phyloP scores from a whole-genome alignment of 2,888 invertebrate species.

The Chromoteleia sp. region DNA sequence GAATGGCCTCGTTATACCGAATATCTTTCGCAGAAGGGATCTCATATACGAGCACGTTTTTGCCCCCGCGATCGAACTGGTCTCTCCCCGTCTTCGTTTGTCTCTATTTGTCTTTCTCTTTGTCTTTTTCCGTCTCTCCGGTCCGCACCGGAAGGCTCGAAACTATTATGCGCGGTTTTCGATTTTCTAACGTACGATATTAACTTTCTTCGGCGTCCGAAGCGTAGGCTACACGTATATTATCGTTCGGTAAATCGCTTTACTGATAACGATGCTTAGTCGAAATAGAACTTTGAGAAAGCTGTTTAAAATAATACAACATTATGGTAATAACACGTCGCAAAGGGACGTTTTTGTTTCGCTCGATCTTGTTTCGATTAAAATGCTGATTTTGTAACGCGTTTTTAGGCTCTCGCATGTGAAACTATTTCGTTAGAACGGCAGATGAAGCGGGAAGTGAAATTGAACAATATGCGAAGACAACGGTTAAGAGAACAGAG shows the following conservation, averaged over 20 bases:
- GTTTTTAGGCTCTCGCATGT: neutral
- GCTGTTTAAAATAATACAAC: slow-evolving; percentile 37
- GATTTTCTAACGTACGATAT: slow-evolving; percentile 28
- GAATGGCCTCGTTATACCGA: slow-evolving; percentile 63
- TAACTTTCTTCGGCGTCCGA: slow-evolving; percentile 38
- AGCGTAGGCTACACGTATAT: slow-evolving; percentile 11
- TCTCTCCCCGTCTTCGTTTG: slow-evolving; percentile 12
- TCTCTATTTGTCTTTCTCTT: slow-evolving; percentile 4
- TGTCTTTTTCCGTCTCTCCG: neutral
- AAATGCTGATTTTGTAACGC: slow-evolving; percentile 34
- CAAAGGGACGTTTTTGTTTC: slow-evolving; percentile 35
- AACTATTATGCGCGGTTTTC: slow-evolving; percentile 41
- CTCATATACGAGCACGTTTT: slow-evolving; percentile 47
- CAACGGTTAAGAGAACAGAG: neutral
- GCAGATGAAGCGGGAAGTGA: slow-evolving; percentile 6
- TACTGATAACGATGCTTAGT: slow-evolving; percentile 40
- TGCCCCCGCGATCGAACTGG: slow-evolving; percentile 41
- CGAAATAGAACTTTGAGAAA: slow-evolving; percentile 33
- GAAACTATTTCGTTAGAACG: slow-evolving; percentile 11
- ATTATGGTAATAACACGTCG: slow-evolving; percentile 32
- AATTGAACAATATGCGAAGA: slow-evolving; percentile 18
- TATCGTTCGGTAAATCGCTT: slow-evolving; percentile 41
- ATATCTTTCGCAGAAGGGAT: slow-evolving; percentile 53
- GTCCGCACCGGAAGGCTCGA: slow-evolving; percentile 31
- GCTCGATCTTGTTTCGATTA: slow-evolving; percentile 35